phyloP scores from a whole-genome alignment of 2,113 vertebrate genomes.

The Falco punctatus region DNA sequence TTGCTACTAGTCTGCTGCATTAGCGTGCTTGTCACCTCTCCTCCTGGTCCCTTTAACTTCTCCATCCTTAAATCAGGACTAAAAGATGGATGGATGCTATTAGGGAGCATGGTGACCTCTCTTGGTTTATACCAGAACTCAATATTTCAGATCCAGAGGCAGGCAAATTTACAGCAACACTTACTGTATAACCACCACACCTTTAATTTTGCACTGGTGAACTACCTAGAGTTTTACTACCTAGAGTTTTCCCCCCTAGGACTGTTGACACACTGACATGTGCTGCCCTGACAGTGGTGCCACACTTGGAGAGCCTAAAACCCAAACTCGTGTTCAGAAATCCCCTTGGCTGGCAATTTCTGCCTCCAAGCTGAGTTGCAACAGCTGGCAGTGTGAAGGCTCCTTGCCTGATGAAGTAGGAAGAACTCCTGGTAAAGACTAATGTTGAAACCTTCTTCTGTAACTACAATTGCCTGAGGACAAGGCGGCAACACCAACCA shows the following conservation, averaged over 20 bases:
- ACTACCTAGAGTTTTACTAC: neutral
- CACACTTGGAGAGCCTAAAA: neutral
- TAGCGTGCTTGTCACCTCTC: neutral
- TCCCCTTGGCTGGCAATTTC: neutral
- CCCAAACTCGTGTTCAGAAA: neutral
- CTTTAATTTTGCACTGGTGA: neutral
- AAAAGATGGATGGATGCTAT: neutral
- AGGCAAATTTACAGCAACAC: neutral
- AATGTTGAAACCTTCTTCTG: neutral
- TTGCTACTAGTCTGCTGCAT: neutral
- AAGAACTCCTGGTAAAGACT: neutral
- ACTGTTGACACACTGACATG: neutral
- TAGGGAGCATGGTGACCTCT: neutral
- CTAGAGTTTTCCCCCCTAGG: neutral
- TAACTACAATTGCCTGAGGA: neutral
- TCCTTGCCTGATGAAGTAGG: neutral
- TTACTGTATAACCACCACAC: neutral
- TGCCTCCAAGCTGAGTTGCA: neutral
- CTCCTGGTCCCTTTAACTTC: neutral
- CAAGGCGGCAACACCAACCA: neutral
- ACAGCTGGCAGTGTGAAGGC: neutral
- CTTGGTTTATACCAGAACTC: neutral
- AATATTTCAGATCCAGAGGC: neutral
- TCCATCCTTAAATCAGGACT: neutral
- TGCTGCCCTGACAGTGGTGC: neutral